These are phyloP conservation scores for Lethrus apterus DNA, from an alignment of 1,140 invertebrate species.

Conservation along the genomic window DNA sequence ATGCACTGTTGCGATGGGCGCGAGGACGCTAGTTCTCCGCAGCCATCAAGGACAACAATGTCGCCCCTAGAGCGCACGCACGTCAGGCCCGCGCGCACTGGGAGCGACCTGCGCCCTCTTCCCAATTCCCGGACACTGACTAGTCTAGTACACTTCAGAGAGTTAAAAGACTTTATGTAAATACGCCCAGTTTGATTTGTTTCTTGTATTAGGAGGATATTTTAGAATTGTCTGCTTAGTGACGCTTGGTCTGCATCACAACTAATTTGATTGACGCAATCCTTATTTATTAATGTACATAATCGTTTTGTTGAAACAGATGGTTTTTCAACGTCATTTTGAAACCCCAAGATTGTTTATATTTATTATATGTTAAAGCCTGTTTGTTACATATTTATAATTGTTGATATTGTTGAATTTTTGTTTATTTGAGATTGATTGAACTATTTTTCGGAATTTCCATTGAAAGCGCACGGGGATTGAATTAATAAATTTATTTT, in stretches of 20 bases:
- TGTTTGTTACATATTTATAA: constrained; percentile 32
- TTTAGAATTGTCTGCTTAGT: too few species aligned
- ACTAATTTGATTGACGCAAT: too few species aligned
- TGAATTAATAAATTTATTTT: background rate
- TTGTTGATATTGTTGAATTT: constrained; percentile 28
- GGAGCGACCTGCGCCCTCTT: constrained; percentile 20
- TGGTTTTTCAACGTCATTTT: constrained; percentile 12
- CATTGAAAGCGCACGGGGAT: constrained; percentile 21
- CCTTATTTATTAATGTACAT: too few species aligned
- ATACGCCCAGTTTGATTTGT: constrained; percentile 18
- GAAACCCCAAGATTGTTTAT: too few species aligned
- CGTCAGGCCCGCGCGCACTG: constrained; percentile 37
- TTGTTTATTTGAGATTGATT: constrained; percentile 14
- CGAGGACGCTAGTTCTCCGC: constrained; percentile 64
- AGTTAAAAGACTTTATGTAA: constrained; percentile 37
- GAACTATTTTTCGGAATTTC: constrained; percentile 21
- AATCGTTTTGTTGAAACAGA: too few species aligned
- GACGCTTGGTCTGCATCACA: too few species aligned
- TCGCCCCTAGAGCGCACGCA: constrained; percentile 26
- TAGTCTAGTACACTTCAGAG: constrained; percentile 36
- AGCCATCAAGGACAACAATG: background rate
- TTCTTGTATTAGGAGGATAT: constrained; percentile 20
- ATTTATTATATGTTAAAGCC: constrained; percentile 27
- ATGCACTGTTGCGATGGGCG: constrained; percentile 86
- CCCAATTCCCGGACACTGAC: constrained; percentile 24